Percentiles rank a stretch among this genome's conserved stretches.
Evolutionary conservation across 2,113 vertebrate species (phyloP).

Genomic region (Elanus axillaris): DNA sequence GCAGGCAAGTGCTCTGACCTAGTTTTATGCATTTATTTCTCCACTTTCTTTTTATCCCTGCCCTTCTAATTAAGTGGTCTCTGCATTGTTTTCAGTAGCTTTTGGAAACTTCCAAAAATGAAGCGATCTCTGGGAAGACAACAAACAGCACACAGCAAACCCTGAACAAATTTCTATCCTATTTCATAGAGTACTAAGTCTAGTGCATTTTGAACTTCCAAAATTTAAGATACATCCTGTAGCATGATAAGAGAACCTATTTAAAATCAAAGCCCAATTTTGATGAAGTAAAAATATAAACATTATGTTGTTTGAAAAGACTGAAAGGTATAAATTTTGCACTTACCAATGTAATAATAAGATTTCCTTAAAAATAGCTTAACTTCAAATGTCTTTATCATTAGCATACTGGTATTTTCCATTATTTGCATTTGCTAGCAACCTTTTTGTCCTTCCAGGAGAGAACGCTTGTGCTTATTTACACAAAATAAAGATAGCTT

Average conservation of each 20-base stretch:
- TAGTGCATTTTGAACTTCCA: neutral
- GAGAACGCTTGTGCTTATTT: conserved; percentile 66
- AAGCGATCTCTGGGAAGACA: neutral
- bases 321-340: neutral
- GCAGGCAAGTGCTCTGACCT: neutral
- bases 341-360: neutral
- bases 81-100: neutral
- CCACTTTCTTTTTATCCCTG: neutral
- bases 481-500: conserved; percentile 74
- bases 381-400: neutral
- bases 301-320: neutral
- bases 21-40: neutral
- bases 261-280: neutral
- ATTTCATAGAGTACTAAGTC: neutral
- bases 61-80: neutral
- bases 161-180: neutral
- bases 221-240: neutral
- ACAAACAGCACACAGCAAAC: neutral
- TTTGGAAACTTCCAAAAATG: neutral
- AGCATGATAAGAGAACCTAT: neutral
- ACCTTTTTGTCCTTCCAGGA: conserved; percentile 65
- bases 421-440: conserved; percentile 9
- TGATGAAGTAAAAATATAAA: neutral
- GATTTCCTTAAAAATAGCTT: neutral
- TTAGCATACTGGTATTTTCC: neutral